Percentiles rank a stretch among this genome's conserved stretches.
Conservation (phyloP, 1,140 invertebrate genomes). For the Rhizoglyphus robini region DNA sequence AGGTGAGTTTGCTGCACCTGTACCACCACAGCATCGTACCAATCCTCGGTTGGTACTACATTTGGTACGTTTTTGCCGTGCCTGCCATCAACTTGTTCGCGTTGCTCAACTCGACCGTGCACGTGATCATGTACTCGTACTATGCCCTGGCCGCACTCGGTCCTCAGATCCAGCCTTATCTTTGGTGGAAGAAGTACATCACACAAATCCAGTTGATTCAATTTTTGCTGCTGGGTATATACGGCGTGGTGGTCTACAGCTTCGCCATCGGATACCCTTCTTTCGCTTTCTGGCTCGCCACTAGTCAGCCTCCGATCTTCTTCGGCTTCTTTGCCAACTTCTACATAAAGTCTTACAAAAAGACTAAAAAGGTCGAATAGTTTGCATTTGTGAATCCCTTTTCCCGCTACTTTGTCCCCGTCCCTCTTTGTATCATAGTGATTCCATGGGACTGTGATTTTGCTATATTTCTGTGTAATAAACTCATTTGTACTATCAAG, state of each 20-base stretch:
- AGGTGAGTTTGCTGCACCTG: slow-evolving; percentile 72
- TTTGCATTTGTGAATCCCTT: no score
- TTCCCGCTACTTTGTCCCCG: no score
- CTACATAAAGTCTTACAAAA: slow-evolving; percentile 62
- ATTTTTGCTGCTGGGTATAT: slow-evolving; percentile 34
- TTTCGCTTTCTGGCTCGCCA: slow-evolving; percentile 14
- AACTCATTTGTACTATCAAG: no score
- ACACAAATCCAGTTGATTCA: slow-evolving; percentile 38
- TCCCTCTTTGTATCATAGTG: no score
- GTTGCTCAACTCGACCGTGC: slow-evolving; percentile 70
- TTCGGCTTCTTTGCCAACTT: slow-evolving; percentile 67
- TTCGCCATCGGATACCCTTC: background rate
- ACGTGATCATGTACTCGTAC: slow-evolving; percentile 41
- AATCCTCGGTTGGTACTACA: slow-evolving; percentile 29
- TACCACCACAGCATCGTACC: slow-evolving; percentile 58
- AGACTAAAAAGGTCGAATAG: slow-evolving; percentile 23
- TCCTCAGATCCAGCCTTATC: slow-evolving; percentile 35
- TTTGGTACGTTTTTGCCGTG: slow-evolving; percentile 22
- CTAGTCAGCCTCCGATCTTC: slow-evolving; percentile 27
- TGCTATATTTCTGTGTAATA: no score
- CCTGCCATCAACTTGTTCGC: slow-evolving; percentile 49
- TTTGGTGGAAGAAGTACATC: slow-evolving; percentile 43
- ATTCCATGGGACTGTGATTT: no score
- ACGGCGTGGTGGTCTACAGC: background rate
- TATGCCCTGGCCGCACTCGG: slow-evolving; percentile 40